These are phyloP conservation scores for Batillaria attramentaria DNA, from an alignment of 1,140 invertebrate genomes.

Conservation along the genomic window DNA sequence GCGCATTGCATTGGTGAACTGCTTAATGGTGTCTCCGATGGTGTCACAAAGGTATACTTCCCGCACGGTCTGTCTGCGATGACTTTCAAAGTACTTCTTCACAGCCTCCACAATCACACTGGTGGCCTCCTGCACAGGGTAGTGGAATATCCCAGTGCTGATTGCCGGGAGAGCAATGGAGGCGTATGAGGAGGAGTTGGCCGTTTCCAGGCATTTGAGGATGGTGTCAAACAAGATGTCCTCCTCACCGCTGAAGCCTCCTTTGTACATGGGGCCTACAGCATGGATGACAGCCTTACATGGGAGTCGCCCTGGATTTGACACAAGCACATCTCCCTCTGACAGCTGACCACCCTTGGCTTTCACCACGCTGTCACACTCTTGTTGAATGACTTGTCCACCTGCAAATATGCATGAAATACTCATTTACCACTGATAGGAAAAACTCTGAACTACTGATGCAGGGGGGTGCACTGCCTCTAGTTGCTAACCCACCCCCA, in stretches of 20 bases:
- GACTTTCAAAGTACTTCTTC: slow-evolving; percentile 21
- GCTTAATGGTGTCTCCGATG: not conserved
- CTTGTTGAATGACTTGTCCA: slow-evolving; percentile 20
- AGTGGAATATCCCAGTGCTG: slow-evolving; percentile 49
- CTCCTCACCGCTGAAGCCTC: slow-evolving; percentile 12
- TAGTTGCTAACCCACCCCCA: too few species aligned
- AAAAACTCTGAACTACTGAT: too few species aligned
- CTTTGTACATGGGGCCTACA: slow-evolving; percentile 48
- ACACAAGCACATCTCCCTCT: slow-evolving; percentile 27
- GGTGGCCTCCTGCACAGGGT: slow-evolving; percentile 35
- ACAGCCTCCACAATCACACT: slow-evolving; percentile 37
- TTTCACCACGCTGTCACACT: not conserved
- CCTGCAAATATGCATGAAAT: too few species aligned
- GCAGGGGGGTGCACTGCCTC: too few species aligned
- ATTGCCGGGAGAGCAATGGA: slow-evolving; percentile 41
- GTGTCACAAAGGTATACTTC: slow-evolving; percentile 41
- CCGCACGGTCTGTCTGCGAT: slow-evolving; percentile 23
- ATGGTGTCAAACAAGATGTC: slow-evolving; percentile 12
- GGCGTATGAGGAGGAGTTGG: not conserved
- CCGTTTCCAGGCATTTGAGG: slow-evolving; percentile 7
- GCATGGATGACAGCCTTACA: slow-evolving; percentile 47
- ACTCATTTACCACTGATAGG: too few species aligned
- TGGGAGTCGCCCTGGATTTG: slow-evolving; percentile 32
- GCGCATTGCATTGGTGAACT: not conserved
- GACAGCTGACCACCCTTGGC: not conserved